Evolutionary conservation across 2,113 vertebrate genomes (phyloP).

Genomic region (Galemys pyrenaicus): DNA sequence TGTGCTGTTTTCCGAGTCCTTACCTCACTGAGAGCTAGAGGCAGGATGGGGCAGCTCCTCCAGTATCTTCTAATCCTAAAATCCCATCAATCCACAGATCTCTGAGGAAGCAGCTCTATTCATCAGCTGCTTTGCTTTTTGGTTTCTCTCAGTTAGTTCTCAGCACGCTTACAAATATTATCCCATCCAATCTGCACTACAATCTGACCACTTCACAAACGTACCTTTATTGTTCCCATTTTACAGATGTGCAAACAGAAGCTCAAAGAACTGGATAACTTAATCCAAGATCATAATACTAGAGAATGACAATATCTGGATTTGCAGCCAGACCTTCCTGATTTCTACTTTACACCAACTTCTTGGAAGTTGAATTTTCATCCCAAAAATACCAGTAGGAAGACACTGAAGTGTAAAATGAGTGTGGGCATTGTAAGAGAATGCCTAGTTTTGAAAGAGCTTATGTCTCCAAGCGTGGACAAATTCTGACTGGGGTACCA

Average conservation of each 20-base stretch:
- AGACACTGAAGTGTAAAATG: neutral
- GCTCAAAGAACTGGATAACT: neutral
- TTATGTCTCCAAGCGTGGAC: conserved; percentile 47
- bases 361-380: neutral
- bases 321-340: neutral
- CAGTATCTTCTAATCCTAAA: neutral
- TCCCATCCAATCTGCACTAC: neutral
- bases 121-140: neutral
- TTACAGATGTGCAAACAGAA: conserved; percentile 24
- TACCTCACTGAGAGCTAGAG: neutral
- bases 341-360: neutral
- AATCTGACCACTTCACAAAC: neutral
- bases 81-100: neutral
- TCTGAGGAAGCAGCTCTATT: neutral
- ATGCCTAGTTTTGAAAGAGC: neutral
- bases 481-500: neutral
- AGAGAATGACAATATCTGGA: neutral
- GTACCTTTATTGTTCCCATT: neutral
- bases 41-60: neutral
- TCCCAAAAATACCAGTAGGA: neutral
- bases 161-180: neutral
- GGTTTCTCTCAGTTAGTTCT: neutral
- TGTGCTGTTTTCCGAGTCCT: neutral
- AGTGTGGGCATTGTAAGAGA: neutral
- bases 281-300: neutral